Base-by-base conservation (phyloP, 2,888 invertebrate genomes). In the Chironomus riparius region DNA sequence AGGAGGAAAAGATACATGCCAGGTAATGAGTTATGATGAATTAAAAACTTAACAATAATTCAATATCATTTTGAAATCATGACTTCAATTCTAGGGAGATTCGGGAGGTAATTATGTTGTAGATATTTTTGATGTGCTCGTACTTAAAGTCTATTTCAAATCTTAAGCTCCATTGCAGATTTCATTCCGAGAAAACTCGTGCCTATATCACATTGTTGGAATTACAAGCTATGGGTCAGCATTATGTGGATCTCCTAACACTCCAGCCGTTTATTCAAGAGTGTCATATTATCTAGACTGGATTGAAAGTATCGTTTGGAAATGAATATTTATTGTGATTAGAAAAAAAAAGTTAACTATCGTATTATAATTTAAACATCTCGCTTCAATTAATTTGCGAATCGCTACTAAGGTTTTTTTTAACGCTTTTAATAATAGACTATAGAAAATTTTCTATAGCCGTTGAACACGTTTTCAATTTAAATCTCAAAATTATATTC, bases 141-240 rank as follows among this genome's bases (percentile, higher is more conserved):
- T 3, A n/a, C 15, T 50, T 50, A 15, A n/a, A 50, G 15, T n/a
- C n/a, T n/a, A 50, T n/a, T 0, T 28, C 5, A 4, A 28, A 28
- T 5, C 2, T 2, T 10, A 84, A 2, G 85, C 85, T 2, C 84
- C 85, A 0, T 76, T 84, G 12, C 81, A 83, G 76, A 81, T 81
- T 0, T 79, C 81, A 6, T 68, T 82, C 5, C 81, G 81, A 0
- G 82, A 81, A 74, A 81, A 81, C 72, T 81, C 82, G 77, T 84
- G 84, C 77, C 80, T 83, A 0, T 82, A 82, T 78, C 83, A 83
- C 77, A 78, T 84, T 1, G 80, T 84, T 28, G 84, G 84, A 38
- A 79, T 84, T 13, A 84, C 84, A 12, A 83, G 83, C 0, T 84
- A 84, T 78, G 84, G 84, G 0, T 83, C 68, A 12, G 70, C 70